Conservation (phyloP, 2,888 invertebrate genomes). For the Listrodromus nycthemerus region DNA sequence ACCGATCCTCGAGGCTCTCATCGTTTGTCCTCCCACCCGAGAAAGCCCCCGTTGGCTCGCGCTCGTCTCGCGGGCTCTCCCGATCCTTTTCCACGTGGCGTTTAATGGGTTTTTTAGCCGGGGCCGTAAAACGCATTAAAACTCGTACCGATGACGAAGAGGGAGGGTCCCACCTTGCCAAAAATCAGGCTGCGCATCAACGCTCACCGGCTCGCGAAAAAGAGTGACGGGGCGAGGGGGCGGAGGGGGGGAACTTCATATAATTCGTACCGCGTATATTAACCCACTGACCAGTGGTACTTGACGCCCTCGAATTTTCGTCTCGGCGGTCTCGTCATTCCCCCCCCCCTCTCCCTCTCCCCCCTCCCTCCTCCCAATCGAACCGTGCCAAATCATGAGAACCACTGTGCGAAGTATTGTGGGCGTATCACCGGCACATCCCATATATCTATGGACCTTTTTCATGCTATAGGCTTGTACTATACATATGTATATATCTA, state of each 20-base stretch:
- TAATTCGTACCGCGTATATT: conserved; percentile 68
- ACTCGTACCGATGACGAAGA: conserved; percentile 82
- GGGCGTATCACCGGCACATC: conserved; percentile 81
- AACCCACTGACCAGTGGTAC: conserved; percentile 73
- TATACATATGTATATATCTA: conserved; percentile 27
- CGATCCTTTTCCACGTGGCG: conserved; percentile 35
- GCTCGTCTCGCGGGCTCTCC: conserved; percentile 12
- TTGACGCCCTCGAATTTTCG: conserved; percentile 66
- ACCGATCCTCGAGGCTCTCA: conserved; percentile 26
- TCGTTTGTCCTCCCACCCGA: conserved; percentile 48
- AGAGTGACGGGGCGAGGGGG: conserved; percentile 41
- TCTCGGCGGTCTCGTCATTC: conserved; percentile 17
- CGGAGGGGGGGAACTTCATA: conserved; percentile 3
- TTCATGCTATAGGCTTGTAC: conserved; percentile 43
- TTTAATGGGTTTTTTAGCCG: conserved; percentile 82
- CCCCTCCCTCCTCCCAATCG: background rate
- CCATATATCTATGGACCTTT: conserved; percentile 78
- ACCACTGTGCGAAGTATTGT: conserved; percentile 80
- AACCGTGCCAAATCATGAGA: conserved; percentile 74
- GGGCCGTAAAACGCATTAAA: conserved; percentile 83
- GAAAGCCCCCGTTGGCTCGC: conserved; percentile 1
- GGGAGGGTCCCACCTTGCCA: conserved; percentile 80
- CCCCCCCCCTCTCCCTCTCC: background rate
- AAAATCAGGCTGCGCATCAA: conserved; percentile 81
- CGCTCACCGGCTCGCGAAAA: conserved; percentile 61